Percentiles rank a stretch among this genome's conserved stretches.
Conservation (phyloP, 2,888 invertebrate genomes). For the Pyrrhosoma nymphula region DNA sequence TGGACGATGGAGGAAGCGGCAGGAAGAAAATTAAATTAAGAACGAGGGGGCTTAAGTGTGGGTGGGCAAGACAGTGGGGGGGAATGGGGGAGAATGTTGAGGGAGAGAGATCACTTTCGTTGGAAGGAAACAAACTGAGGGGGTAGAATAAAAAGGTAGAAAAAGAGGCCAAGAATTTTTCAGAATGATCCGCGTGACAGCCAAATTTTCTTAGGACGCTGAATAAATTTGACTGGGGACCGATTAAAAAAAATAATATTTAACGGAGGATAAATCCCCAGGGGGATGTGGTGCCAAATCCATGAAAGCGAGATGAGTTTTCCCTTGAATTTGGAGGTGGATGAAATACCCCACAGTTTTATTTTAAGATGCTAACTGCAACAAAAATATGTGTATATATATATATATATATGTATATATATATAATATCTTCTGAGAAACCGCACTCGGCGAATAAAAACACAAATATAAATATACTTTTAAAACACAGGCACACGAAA, state of each 20-base stretch:
- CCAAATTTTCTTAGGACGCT: not conserved
- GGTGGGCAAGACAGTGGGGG: no score
- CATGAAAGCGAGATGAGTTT: not conserved
- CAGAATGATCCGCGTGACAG: not conserved
- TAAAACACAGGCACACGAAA: no score
- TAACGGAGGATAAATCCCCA: not conserved
- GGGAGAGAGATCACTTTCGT: not conserved
- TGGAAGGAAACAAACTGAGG: not conserved
- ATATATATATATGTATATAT: no score
- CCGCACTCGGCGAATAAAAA: no score
- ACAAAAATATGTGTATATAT: not conserved
- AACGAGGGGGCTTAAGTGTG: not conserved
- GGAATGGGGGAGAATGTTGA: no score
- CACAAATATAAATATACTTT: no score
- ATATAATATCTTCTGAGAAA: no score
- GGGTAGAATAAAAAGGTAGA: not conserved
- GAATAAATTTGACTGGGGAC: conserved; percentile 7
- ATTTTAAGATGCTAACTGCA: not conserved
- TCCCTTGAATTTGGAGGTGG: not conserved
- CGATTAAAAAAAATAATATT: not conserved
- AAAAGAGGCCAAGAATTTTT: not conserved
- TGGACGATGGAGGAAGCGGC: not conserved
- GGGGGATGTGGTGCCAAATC: not conserved
- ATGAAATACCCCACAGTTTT: not conserved
- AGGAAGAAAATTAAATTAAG: not conserved